phyloP scores from a whole-genome alignment of 92 coral and sea anemone genomes.

The Diadumene lineata region DNA sequence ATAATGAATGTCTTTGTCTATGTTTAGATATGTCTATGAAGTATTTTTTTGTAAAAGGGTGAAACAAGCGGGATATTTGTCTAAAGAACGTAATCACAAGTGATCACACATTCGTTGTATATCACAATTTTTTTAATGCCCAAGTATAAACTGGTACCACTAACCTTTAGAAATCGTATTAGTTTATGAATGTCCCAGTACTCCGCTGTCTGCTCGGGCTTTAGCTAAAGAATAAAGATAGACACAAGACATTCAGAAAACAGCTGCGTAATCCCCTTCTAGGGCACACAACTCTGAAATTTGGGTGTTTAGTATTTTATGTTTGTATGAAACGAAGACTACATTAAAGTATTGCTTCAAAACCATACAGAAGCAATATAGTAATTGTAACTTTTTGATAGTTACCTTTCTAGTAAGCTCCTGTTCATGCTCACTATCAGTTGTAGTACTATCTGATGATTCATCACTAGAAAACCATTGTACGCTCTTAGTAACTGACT shows the following conservation, averaged over 20 bases:
- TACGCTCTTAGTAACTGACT: slow-evolving; percentile 20
- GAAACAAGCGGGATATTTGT: no score
- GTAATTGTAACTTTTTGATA: neutral
- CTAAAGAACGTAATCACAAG: no score
- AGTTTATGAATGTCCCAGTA: slow-evolving; percentile 89
- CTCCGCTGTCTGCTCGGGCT: slow-evolving; percentile 64
- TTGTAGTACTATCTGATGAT: slow-evolving; percentile 47
- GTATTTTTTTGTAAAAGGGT: no score
- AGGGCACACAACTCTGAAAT: no score
- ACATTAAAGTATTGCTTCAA: no score
- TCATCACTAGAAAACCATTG: slow-evolving; percentile 63
- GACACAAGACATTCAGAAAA: neutral
- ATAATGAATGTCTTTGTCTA: no score
- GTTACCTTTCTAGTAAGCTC: slow-evolving; percentile 59
- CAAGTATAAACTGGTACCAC: neutral
- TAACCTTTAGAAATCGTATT: slow-evolving; percentile 65
- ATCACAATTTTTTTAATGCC: no score
- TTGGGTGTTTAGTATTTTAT: no score
- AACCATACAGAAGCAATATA: neutral
- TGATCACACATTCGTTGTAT: no score
- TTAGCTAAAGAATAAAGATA: slow-evolving; percentile 31
- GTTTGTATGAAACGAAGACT: no score
- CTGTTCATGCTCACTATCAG: slow-evolving; percentile 70
- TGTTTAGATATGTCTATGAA: neutral
- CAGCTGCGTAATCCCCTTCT: no score